phyloP scores from a whole-genome alignment of 2,113 vertebrate genomes.

The Phalacrocorax brasilianus region DNA sequence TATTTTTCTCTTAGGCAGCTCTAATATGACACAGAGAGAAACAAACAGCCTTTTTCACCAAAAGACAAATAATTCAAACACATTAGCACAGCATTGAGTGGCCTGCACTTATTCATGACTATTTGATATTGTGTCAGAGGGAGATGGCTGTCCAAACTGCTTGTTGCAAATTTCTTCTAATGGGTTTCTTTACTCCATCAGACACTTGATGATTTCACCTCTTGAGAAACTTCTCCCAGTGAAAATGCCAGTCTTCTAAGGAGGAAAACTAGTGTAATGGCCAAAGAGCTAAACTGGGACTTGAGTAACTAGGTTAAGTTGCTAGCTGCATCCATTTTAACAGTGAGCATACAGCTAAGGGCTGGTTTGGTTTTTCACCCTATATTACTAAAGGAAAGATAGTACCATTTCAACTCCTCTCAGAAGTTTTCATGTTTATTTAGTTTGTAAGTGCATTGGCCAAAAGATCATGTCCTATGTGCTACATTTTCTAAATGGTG shows the following conservation, averaged over 20 bases:
- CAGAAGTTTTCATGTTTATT: neutral
- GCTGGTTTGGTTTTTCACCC: neutral
- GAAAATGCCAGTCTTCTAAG: neutral
- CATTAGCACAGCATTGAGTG: neutral
- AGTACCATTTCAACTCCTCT: neutral
- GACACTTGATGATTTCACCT: neutral
- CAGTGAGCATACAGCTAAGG: neutral
- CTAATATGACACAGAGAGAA: neutral
- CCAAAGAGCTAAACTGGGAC: neutral
- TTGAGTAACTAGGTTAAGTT: neutral
- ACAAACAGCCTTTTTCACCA: neutral
- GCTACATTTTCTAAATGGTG: neutral
- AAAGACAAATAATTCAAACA: neutral
- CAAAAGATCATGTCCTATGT: neutral
- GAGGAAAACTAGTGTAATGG: neutral
- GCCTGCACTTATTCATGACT: neutral
- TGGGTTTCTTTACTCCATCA: neutral
- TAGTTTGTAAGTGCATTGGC: neutral
- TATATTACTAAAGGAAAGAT: neutral
- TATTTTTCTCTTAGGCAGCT: slow-evolving; percentile 16
- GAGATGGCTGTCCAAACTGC: neutral
- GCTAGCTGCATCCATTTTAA: neutral
- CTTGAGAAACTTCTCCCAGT: neutral
- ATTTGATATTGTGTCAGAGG: neutral
- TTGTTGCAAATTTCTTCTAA: neutral